phyloP scores from a whole-genome alignment of 2,113 vertebrate genomes.

The Cercopithecus mona region DNA sequence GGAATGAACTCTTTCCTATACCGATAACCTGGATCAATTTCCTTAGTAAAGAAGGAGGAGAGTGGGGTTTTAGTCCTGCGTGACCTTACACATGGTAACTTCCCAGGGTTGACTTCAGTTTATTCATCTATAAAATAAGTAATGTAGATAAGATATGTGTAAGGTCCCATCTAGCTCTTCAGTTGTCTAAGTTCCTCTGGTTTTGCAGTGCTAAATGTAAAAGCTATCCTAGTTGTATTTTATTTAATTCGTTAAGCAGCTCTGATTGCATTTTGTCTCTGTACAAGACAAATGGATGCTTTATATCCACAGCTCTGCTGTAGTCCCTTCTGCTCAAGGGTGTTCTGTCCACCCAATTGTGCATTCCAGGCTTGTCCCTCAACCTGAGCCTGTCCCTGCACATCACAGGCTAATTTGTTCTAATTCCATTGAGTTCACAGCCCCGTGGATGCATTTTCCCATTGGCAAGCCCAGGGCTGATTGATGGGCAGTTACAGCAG shows the following conservation, averaged over 20 bases:
- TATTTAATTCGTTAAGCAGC: background rate
- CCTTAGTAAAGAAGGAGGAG: background rate
- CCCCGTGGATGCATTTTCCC: slow-evolving; percentile 16
- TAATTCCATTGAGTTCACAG: slow-evolving; percentile 46
- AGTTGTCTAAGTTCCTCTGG: background rate
- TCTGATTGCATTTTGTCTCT: background rate
- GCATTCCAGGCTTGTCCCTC: slow-evolving; percentile 40
- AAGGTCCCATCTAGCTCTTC: background rate
- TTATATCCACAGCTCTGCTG: background rate
- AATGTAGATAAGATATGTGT: background rate
- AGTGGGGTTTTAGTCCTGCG: background rate
- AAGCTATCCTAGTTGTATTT: background rate
- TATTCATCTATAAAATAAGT: background rate
- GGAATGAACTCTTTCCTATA: background rate
- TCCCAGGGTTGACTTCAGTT: background rate
- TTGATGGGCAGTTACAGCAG: slow-evolving; percentile 44
- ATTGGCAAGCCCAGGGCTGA: slow-evolving; percentile 8
- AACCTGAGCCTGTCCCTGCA: background rate
- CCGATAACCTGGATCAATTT: background rate
- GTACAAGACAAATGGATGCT: background rate
- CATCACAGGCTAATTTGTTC: slow-evolving; percentile 40
- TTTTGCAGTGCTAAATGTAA: background rate
- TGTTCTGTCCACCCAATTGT: background rate
- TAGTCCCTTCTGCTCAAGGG: background rate
- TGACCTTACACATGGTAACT: background rate